A percentile compares a stretch with the other conserved stretches of the same genome.
Evolutionary conservation across 2,888 invertebrate genomes (phyloP).

Genomic region (Drosophila sordidula): DNA sequence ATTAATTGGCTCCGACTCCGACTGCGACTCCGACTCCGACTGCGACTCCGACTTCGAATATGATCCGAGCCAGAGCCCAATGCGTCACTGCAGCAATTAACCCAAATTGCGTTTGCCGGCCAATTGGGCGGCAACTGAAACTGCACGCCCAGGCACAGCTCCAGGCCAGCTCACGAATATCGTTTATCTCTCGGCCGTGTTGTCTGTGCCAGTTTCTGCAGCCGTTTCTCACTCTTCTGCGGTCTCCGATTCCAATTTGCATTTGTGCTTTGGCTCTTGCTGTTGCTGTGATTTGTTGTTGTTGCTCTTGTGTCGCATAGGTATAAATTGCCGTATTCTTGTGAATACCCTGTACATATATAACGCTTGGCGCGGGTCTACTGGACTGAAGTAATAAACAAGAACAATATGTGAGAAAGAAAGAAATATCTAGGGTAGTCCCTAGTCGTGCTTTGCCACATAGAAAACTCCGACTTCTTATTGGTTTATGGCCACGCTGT

Average conservation of each 20-base stretch:
- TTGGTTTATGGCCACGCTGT: constrained; percentile 34
- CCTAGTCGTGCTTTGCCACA: not conserved
- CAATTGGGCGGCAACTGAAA: constrained; percentile 54
- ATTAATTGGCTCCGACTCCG: constrained; percentile 55
- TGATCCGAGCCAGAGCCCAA: constrained; percentile 12
- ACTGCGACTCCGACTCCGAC: not conserved
- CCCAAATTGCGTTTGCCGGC: constrained; percentile 63
- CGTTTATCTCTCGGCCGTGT: constrained; percentile 45
- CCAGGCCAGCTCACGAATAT: constrained; percentile 63
- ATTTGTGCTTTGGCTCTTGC: constrained; percentile 35
- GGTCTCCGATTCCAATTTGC: constrained; percentile 58
- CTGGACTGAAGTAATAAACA: too few species aligned
- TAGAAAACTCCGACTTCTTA: constrained; percentile 5
- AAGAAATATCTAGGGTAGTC: not conserved
- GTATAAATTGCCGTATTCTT: constrained; percentile 18
- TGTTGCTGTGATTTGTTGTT: constrained; percentile 22
- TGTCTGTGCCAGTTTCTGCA: constrained; percentile 62
- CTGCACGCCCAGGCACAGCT: constrained; percentile 49
- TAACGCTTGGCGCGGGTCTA: not conserved
- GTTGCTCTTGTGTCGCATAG: constrained; percentile 23
- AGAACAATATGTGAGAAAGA: too few species aligned
- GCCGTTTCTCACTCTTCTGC: constrained; percentile 32
- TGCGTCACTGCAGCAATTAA: constrained; percentile 71
- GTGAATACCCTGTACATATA: not conserved
- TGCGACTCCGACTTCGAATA: not conserved